phyloP scores from a whole-genome alignment of 2,113 vertebrate species.

The Lates calcarifer region DNA sequence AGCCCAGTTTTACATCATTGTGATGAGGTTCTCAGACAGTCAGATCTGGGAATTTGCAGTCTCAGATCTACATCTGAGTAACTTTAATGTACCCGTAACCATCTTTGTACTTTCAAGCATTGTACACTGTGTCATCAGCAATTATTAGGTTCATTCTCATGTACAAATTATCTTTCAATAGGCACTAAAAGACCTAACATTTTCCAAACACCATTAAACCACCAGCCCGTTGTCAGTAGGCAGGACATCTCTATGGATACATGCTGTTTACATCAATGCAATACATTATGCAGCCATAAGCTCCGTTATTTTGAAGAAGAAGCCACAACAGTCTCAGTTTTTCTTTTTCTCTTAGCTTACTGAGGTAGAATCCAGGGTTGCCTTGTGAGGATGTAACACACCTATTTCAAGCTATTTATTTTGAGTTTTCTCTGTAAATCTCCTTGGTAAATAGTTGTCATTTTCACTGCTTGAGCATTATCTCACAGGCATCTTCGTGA shows the following conservation, averaged over 20 bases:
- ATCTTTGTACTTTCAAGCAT: neutral
- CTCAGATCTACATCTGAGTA: no score
- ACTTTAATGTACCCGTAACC: neutral
- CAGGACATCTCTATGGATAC: neutral
- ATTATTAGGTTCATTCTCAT: neutral
- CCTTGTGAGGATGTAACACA: neutral
- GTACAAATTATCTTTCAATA: neutral
- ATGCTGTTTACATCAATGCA: neutral
- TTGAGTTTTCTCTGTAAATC: neutral
- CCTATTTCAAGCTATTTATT: neutral
- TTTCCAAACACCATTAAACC: neutral
- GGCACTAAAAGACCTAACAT: neutral
- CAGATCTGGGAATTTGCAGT: neutral
- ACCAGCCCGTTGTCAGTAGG: neutral
- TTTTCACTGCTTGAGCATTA: neutral
- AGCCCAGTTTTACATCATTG: neutral
- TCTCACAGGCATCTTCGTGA: neutral
- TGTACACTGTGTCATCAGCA: neutral
- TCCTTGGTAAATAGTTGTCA: neutral
- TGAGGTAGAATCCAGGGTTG: neutral
- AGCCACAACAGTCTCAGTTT: neutral
- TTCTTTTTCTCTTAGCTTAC: neutral
- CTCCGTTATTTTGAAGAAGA: neutral
- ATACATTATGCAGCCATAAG: neutral
- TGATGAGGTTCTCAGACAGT: neutral